Base-by-base conservation (phyloP, 2,797 vertebrate genomes). In the Hafferia zeledoni region DNA sequence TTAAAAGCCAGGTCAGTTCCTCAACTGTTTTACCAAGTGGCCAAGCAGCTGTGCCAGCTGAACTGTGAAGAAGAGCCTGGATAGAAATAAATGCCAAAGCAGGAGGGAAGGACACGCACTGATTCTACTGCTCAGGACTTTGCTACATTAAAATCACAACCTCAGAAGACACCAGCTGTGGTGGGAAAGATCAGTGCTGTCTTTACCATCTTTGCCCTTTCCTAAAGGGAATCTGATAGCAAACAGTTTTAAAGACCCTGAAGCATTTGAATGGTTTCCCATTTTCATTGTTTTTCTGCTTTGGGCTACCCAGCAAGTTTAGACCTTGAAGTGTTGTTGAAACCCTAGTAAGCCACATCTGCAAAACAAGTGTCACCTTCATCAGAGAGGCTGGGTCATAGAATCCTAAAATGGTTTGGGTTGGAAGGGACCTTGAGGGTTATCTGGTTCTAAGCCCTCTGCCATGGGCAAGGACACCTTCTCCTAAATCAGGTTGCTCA, bases 31-130 rank as follows among this genome's bases (percentile, higher is more conserved):
- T 47, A 93, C 28, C 0, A 4, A 91, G 60, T 22, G 68, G 33
- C 64, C 82, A 57, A 83, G 71, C 72, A 94, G 91, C 90, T 96
- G 89, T 85, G 84, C 65, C 91, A 95, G 79, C 49, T 61, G 64
- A 94, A 69, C 89, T 92, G 89, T 90, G 83, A 74, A 68, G 63
- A 92, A 68, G 50, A 91, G n/a, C 87, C 87, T 77, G 79, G 87
- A 39, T 57, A 85, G 71, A 87, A 92, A 92, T 76, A 94, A 96
- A 94, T 94, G 87, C 44, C n/a, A 68, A 64, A 85, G 24, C 82
- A 93, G 84, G 87, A 85, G 82, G 94, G 89, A 92, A 96, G 76
- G 89, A 69, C 84, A 92, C 2, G 71, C 94, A 87, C 91, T 92
- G 91, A 96, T 95, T 92, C 95, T 96, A 84, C 84, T 89, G 79